Base-by-base conservation (phyloP, 2,888 invertebrate genomes). In the Rugalucina vietnamica region DNA sequence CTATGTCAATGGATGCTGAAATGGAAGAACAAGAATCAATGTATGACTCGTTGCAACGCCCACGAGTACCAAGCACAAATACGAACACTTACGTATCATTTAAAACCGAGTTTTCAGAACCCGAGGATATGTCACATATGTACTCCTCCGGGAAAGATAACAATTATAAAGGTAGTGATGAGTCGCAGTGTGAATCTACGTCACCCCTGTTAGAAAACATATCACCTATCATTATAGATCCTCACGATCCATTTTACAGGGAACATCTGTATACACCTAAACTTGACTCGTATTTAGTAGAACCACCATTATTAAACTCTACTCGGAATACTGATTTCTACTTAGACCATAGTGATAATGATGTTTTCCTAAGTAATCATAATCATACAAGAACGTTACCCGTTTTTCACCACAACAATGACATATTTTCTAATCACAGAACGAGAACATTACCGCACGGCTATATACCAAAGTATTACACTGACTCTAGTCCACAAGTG, bases 81-180 rank as follows among this genome's bases (percentile, higher is more conserved):
- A 91, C 90, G 34, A 92, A 92, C 86, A 93, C 92, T 0, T 93
- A 93, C 81, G 90, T 93, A n/a, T 93, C 93, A 72, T 93, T 93
- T 81, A 91, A 91, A 82, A 89, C 91, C 21, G 92, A 92, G 72
- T 88, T 90, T 65, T 90, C 91, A 1, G 92, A 93, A 57, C 91
- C 91, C 0, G 92, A 91, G 34, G 90, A 91, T 18, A 82, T 91
- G 74, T 85, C 90, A 50, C 90, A 89, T 50, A 84, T 89, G n/a
- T 91, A 91, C 76, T 88, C 87, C 21, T 84, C 90, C 8, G 85
- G 86, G 27, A 86, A 88, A 54, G 84, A 88, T 8, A 80, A 76
- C 57, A 88, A 76, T 54, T 81, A 78, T 39, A 89, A 89, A 83
- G 86, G 86, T 34, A 90, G 90, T 80, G 91, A 91, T 69, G 90